A percentile compares a stretch with the other conserved stretches of the same genome.
phyloP scores from a whole-genome alignment of 1,140 invertebrate species.

The Aphis gossypii region DNA sequence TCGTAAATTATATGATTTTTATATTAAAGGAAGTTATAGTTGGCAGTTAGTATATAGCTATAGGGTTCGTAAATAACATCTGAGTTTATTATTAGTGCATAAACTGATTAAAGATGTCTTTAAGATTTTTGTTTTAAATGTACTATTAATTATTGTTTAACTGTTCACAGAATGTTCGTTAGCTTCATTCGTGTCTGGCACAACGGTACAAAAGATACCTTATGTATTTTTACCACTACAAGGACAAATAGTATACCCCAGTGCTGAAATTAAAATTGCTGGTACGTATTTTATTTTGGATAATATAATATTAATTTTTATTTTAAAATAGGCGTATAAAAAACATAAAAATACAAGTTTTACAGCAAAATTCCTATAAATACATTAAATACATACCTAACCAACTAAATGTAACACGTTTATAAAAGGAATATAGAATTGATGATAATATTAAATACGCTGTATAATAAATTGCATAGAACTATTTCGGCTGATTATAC shows the following conservation, averaged over 20 bases:
- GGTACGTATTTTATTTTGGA: slow-evolving; percentile 68
- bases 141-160: neutral
- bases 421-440: neutral
- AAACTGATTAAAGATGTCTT: neutral
- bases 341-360: neutral
- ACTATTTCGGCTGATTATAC: neutral
- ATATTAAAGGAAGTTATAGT: neutral
- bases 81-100: neutral
- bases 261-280: slow-evolving; percentile 81
- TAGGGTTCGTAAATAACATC: neutral
- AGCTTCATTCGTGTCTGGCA: slow-evolving; percentile 78
- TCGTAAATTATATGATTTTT: neutral
- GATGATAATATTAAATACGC: no score
- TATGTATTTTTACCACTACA: slow-evolving; percentile 84
- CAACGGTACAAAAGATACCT: slow-evolving; percentile 80
- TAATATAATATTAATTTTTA: neutral
- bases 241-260: slow-evolving; percentile 85
- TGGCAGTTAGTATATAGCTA: neutral
- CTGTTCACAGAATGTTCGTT: slow-evolving; percentile 79
- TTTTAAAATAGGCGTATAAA: neutral
- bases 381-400: neutral
- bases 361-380: neutral
- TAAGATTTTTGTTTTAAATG: neutral
- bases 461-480: neutral
- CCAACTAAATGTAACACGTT: neutral